Evolutionary conservation across 1,140 invertebrate species (phyloP).

Genomic region (Megathymus violae): DNA sequence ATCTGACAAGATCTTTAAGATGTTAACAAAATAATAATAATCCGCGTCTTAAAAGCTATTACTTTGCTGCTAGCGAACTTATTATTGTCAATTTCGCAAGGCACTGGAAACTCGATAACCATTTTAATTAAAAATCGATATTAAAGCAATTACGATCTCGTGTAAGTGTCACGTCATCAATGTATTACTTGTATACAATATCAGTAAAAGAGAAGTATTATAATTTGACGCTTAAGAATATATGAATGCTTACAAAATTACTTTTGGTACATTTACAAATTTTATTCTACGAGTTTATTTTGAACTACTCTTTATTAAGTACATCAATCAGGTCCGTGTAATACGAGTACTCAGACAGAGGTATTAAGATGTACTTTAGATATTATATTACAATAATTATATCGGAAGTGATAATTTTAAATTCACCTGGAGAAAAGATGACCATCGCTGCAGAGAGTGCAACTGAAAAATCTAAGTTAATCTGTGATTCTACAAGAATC

Average conservation of each 20-base stretch:
- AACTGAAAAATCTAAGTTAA: background rate
- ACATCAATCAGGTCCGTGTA: no score
- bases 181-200: conserved; percentile 3
- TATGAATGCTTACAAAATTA: conserved; percentile 4
- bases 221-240: conserved; percentile 11
- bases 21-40: conserved; percentile 14
- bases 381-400: background rate
- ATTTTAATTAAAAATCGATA: conserved; percentile 32
- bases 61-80: conserved; percentile 16
- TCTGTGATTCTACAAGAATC: background rate
- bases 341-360: background rate
- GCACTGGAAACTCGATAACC: conserved; percentile 18
- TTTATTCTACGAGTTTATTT: background rate
- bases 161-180: conserved; percentile 16
- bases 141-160: conserved; percentile 22
- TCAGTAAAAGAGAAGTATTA: background rate
- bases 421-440: background rate
- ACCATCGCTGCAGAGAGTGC: background rate
- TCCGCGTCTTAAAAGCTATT: conserved; percentile 28
- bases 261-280: background rate
- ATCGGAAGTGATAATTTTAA: background rate
- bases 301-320: no score
- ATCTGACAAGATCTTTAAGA: background rate
- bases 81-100: conserved; percentile 31
- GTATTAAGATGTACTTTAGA: background rate